Conservation (phyloP, 2,888 invertebrate genomes). For the Esperia sulphurella region DNA sequence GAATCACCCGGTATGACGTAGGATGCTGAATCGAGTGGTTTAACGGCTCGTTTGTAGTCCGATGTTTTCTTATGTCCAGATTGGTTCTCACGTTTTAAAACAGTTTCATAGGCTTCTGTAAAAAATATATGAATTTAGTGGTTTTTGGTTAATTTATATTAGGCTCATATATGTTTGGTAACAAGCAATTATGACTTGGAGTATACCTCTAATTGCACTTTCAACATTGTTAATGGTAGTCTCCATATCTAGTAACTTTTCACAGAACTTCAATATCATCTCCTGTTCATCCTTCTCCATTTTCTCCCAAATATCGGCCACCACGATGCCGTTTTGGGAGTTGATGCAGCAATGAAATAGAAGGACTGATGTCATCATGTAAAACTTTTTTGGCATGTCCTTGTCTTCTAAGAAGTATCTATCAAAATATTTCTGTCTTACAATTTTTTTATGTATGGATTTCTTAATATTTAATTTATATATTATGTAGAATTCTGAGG, state of each 20-base stretch:
- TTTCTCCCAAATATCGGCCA: conserved; percentile 40
- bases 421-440: neutral
- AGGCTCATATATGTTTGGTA: too few species aligned
- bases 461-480: too few species aligned
- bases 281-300: conserved; percentile 39
- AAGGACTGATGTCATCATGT: conserved; percentile 39
- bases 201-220: conserved; percentile 33
- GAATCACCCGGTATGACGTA: neutral
- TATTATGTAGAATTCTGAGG: too few species aligned
- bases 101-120: conserved; percentile 20
- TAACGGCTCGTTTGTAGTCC: neutral
- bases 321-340: conserved; percentile 36
- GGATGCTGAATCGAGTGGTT: neutral
- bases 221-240: conserved; percentile 47
- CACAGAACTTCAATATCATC: conserved; percentile 49
- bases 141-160: too few species aligned
- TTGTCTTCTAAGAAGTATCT: conserved; percentile 36
- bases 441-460: too few species aligned
- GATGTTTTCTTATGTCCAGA: neutral
- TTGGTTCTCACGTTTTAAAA: neutral
- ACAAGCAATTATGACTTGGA: neutral
- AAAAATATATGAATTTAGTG: neutral
- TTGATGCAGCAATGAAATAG: conserved; percentile 50
- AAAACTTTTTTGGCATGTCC: conserved; percentile 40
- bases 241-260: conserved; percentile 44